Conservation (phyloP, 2,797 vertebrate genomes). For the Erpetoichthys calabaricus region DNA sequence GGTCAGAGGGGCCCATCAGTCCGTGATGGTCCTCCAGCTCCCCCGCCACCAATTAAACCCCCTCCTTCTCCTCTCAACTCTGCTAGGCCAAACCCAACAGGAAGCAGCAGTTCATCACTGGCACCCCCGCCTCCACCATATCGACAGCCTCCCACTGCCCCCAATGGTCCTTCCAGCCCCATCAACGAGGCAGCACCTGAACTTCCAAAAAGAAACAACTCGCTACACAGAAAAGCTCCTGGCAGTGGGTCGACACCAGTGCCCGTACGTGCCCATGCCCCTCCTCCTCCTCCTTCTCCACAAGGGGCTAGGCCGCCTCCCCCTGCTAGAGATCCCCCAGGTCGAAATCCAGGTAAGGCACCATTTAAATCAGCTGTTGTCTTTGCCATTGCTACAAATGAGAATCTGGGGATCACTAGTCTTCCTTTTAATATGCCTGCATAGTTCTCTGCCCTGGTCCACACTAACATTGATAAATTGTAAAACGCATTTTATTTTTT, state of each 20-base stretch:
- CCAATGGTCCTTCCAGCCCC: slow-evolving; percentile 65
- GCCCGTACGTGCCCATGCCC: slow-evolving; percentile 37
- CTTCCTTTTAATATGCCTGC: too few relatives aligned
- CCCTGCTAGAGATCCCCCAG: slow-evolving; percentile 55
- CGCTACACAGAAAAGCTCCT: slow-evolving; percentile 68
- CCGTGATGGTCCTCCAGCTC: slow-evolving; percentile 42
- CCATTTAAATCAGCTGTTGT: neutral
- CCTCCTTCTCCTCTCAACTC: slow-evolving; percentile 51
- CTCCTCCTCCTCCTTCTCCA: slow-evolving; percentile 60
- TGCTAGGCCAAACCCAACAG: slow-evolving; percentile 30
- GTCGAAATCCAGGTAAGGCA: slow-evolving; percentile 71
- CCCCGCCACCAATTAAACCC: slow-evolving; percentile 49
- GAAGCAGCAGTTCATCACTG: slow-evolving; percentile 43
- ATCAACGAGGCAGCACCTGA: slow-evolving; percentile 58
- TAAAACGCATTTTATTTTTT: too few relatives aligned
- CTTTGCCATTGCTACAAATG: neutral
- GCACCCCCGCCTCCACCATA: slow-evolving; percentile 77
- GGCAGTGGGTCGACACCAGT: slow-evolving; percentile 38
- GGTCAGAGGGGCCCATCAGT: slow-evolving; percentile 41
- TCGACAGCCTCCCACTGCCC: slow-evolving; percentile 55
- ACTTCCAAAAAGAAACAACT: slow-evolving; percentile 77
- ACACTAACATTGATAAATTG: too few relatives aligned
- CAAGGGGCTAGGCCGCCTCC: slow-evolving; percentile 50
- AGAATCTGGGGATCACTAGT: too few relatives aligned
- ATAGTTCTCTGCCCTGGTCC: too few relatives aligned